Conservation (phyloP, 2,113 vertebrate species). For the Psettodes erumei region DNA sequence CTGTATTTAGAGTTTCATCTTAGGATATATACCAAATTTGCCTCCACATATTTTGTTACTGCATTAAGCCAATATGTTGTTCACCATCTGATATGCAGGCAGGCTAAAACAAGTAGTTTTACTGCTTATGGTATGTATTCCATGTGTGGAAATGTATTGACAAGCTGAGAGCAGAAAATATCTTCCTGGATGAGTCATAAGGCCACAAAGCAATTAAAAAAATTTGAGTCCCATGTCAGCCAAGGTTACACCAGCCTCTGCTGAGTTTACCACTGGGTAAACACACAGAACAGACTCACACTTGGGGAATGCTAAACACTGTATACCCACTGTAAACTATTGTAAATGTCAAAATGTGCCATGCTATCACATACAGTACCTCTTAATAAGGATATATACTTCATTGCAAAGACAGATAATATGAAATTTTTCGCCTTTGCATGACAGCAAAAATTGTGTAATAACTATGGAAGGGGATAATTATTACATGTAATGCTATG, state of each 20-base stretch:
- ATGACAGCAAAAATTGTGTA: background rate
- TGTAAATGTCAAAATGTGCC: too few species aligned
- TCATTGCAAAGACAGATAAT: background rate
- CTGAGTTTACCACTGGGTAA: conserved; percentile 1
- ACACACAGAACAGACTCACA: conserved; percentile 8
- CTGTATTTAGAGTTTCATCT: background rate
- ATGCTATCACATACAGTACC: too few species aligned
- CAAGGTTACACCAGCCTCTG: conserved; percentile 1
- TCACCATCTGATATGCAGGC: background rate
- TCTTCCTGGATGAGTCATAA: conserved; percentile 1
- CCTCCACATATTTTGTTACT: background rate
- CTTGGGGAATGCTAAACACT: conserved; percentile 15
- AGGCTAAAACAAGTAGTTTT: background rate
- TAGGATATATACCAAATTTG: background rate
- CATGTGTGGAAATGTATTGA: background rate
- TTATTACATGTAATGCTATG: background rate
- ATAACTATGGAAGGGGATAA: background rate
- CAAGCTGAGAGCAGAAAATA: background rate
- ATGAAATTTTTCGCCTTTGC: background rate
- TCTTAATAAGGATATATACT: background rate
- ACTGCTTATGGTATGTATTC: background rate
- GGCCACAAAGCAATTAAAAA: conserved; percentile 3
- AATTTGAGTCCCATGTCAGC: background rate
- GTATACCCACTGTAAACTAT: conserved; percentile 2
- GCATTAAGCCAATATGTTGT: background rate